Base-by-base conservation (phyloP, 2,797 vertebrate species). In the Eupleurogrammus muticus region DNA sequence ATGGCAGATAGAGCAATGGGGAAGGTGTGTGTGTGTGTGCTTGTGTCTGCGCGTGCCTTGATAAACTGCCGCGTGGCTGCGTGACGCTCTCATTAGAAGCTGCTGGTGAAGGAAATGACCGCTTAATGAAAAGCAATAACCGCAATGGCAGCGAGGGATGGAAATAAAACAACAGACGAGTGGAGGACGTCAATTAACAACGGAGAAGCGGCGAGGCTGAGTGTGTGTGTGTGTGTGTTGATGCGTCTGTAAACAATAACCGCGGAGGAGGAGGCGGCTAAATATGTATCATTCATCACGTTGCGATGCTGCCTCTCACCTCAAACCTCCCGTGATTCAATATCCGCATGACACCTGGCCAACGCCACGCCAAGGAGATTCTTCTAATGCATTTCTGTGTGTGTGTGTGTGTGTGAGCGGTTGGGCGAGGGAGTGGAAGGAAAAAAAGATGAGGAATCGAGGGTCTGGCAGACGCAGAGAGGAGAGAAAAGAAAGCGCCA, bases 121-220 rank as follows among this genome's bases (percentile, higher is more conserved):
- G 78, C 86, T 91, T 93, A 92, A 92, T 92, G 84, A 90, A 87
- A 87, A 85, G 82, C 74, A 83, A 87, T 80, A 81, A 85, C 85
- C 34, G 60, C 75, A n/a, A 59, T 58, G 79, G 76, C 6, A 86
- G 84, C 67, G n/a, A 80, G 72, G 85, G 82, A 81, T 59, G 53
- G 70, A 64, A 83, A 78, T 44, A 46, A 78, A 89, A 87, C 73
- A 87, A 82, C 66, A 77, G 79, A 87, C 13, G 57, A 87, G 79
- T 69, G 57, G 69, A 81, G 58, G 46, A 65, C 23, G 60, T 87
- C 83, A 83, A 89, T 89, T 87, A 87, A 83, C 73, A 69, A 75
- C 49, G 20, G 76, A 65, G 34, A 23, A 55, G 70, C 4, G 1
- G 6, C 1, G 21, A 44, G 21, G 24, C 28, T 59, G 23, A 9